phyloP scores from a whole-genome alignment of 2,888 invertebrate species.

The Metallyticus violacea region DNA sequence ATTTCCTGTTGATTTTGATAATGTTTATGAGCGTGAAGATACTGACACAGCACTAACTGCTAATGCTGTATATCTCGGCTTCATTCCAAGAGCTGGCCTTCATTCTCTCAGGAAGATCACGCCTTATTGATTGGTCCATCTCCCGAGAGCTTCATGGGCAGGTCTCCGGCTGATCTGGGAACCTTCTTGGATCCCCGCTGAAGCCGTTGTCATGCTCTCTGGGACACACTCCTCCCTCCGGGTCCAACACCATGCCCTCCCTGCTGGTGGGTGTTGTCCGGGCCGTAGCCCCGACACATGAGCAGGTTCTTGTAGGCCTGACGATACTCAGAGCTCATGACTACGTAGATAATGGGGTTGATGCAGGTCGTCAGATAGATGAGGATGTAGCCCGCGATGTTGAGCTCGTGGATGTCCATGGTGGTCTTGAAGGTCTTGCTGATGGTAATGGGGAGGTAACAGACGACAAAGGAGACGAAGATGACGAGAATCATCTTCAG shows the following conservation, averaged over 20 bases:
- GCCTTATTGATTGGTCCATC: not conserved
- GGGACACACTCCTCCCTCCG: not conserved
- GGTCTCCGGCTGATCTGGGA: not conserved
- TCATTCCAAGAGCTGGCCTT: not conserved
- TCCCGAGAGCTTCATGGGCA: not conserved
- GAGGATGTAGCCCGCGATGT: conserved; percentile 49
- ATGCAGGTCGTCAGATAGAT: conserved; percentile 51
- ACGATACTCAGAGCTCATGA: conserved; percentile 51
- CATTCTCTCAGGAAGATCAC: not conserved
- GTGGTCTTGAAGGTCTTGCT: conserved; percentile 44
- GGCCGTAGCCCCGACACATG: not conserved
- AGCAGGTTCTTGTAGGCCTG: conserved; percentile 46
- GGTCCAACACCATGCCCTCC: not conserved
- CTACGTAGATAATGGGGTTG: conserved; percentile 51
- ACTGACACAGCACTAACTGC: not conserved
- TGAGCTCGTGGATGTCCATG: conserved; percentile 42
- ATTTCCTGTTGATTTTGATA: too few species aligned
- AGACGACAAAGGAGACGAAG: conserved; percentile 48
- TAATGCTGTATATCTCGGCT: not conserved
- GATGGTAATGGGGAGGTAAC: conserved; percentile 50
- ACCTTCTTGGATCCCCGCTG: not conserved
- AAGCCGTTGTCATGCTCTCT: conserved; percentile 6
- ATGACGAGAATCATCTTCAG: conserved; percentile 52
- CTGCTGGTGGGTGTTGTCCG: not conserved
- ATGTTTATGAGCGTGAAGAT: too few species aligned